Conservation (phyloP, 2,113 vertebrate genomes). For the Alligator mississippiensis region DNA sequence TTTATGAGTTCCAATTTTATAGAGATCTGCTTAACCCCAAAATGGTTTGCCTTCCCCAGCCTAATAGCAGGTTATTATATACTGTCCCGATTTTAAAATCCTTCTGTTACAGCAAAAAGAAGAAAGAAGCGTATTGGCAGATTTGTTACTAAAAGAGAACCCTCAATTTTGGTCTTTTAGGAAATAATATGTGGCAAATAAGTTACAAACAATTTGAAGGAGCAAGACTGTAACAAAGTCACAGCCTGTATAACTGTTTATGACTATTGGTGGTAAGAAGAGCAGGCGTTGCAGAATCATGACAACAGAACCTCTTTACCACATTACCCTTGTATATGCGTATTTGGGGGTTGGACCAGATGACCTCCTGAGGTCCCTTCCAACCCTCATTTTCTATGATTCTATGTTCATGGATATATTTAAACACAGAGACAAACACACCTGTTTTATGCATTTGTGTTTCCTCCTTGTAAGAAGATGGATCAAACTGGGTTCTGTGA, state of each 20-base stretch:
- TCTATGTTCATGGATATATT: not conserved
- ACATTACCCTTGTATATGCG: not conserved
- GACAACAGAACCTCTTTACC: not conserved
- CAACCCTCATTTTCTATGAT: conserved; percentile 3
- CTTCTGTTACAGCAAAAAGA: not conserved
- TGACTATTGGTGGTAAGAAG: not conserved
- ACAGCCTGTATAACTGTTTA: not conserved
- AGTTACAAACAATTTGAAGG: not conserved
- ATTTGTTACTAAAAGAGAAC: too few species aligned
- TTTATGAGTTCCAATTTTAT: not conserved
- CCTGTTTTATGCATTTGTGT: not conserved
- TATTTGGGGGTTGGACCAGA: not conserved
- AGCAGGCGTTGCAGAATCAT: not conserved
- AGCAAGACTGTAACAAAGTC: conserved; percentile 6
- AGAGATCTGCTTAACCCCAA: conserved; percentile 24
- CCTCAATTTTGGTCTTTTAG: not conserved
- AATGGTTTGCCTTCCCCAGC: not conserved
- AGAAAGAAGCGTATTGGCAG: too few species aligned
- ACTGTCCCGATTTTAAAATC: not conserved
- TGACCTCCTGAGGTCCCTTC: not conserved
- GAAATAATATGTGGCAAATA: conserved; percentile 18
- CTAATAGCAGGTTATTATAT: not conserved
- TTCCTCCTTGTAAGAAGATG: not conserved
- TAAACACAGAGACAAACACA: not conserved
- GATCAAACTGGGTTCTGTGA: not conserved